Conservation (phyloP, 1,140 invertebrate genomes). For the Adoxophyes honmai region DNA sequence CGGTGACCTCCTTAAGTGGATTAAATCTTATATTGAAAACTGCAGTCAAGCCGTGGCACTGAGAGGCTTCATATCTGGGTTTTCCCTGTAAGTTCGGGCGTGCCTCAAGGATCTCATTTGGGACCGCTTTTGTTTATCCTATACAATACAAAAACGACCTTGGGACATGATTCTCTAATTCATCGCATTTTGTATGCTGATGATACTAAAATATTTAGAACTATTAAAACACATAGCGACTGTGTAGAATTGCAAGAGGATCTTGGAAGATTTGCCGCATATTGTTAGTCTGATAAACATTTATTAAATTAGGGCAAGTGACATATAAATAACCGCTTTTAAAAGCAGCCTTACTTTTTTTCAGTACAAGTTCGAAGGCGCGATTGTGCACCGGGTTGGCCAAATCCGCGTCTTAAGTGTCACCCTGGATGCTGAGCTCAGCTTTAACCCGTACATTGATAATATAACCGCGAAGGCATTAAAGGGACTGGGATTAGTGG, state of each 20-base stretch:
- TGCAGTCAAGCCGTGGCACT: neutral
- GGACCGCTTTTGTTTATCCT: neutral
- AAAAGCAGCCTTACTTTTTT: neutral
- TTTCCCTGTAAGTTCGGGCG: neutral
- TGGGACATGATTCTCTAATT: neutral
- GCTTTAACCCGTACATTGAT: neutral
- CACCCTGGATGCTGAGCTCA: neutral
- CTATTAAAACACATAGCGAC: neutral
- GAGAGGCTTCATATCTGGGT: neutral
- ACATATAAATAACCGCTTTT: neutral
- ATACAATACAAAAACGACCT: neutral
- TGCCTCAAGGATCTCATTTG: neutral
- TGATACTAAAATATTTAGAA: neutral
- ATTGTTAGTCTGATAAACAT: neutral
- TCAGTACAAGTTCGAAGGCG: neutral
- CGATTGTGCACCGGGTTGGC: neutral
- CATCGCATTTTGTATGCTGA: neutral
- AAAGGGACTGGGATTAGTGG: neutral
- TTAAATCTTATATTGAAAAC: constrained; percentile 1
- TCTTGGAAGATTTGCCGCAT: neutral
- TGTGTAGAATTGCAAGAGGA: neutral
- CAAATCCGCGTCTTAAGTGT: neutral
- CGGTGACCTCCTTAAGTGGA: constrained; percentile 3
- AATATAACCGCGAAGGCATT: neutral
- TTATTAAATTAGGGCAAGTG: neutral